phyloP scores from a whole-genome alignment of 2,113 vertebrate species.

The Alexandromys fortis region DNA sequence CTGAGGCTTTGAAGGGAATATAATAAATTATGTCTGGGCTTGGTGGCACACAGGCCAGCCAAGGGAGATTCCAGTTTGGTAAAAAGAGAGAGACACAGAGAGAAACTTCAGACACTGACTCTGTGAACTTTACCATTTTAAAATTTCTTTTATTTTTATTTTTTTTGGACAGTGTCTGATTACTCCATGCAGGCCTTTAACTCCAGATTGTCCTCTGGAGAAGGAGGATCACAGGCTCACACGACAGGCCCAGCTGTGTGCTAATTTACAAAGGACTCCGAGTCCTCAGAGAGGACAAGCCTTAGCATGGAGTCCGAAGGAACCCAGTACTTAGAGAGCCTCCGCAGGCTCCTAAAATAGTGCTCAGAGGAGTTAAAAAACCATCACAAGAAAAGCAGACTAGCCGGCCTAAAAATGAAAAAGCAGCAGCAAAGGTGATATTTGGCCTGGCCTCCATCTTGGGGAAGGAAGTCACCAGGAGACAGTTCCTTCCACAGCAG shows the following conservation, averaged over 20 bases:
- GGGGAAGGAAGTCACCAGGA: conserved; percentile 17
- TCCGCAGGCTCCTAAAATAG: not conserved
- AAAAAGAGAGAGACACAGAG: not conserved
- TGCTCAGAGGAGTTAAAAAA: conserved; percentile 10
- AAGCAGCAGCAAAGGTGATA: not conserved
- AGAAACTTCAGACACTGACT: not conserved
- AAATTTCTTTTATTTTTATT: not conserved
- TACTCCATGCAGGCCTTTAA: not conserved
- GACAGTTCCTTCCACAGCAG: conserved; percentile 39
- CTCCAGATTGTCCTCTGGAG: not conserved
- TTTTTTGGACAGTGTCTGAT: not conserved
- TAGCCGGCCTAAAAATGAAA: not conserved
- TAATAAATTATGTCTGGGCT: not conserved
- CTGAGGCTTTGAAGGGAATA: not conserved
- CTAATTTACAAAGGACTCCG: not conserved
- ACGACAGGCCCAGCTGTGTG: not conserved
- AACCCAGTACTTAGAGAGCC: not conserved
- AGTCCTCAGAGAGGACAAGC: not conserved
- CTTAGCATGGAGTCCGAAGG: not conserved
- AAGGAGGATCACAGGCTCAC: not conserved
- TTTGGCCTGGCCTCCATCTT: not conserved
- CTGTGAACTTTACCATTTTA: not conserved
- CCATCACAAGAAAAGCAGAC: not conserved
- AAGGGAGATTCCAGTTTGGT: not conserved
- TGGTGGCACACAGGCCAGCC: not conserved